Conservation (phyloP, 2,113 vertebrate species). For the Oplegnathus fasciatus region DNA sequence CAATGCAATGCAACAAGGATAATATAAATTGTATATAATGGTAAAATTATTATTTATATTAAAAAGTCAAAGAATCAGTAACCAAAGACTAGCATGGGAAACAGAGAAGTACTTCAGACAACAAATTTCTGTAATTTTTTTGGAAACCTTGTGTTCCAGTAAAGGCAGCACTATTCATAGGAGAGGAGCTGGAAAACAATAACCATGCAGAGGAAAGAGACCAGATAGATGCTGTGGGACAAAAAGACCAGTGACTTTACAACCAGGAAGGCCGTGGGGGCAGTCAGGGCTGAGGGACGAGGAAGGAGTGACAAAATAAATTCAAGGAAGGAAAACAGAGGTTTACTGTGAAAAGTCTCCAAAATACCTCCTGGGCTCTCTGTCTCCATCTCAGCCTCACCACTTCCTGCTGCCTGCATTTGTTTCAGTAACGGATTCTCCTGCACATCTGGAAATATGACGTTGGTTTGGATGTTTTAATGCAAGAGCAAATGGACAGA, state of each 20-base stretch:
- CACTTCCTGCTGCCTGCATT: conserved; percentile 77
- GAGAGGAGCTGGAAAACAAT: conserved; percentile 45
- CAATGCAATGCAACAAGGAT: not conserved
- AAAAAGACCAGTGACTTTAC: conserved; percentile 41
- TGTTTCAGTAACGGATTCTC: conserved; percentile 82
- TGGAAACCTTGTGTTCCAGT: not conserved
- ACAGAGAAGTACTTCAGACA: conserved; percentile 35
- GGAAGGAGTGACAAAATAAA: conserved; percentile 43
- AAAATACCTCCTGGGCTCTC: conserved; percentile 85
- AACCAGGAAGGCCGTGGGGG: conserved; percentile 37
- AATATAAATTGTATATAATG: not conserved
- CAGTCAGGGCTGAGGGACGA: conserved; percentile 27
- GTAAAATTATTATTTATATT: not conserved
- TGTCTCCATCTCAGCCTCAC: conserved; percentile 76
- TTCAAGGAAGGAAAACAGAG: conserved; percentile 42
- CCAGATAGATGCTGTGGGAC: conserved; percentile 40
- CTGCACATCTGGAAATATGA: conserved; percentile 85
- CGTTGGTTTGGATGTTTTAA: conserved; percentile 61
- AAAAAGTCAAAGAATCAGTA: not conserved
- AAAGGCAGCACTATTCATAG: conserved; percentile 23
- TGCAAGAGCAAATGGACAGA: conserved; percentile 42
- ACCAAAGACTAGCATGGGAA: not conserved
- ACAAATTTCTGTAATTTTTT: conserved; percentile 20
- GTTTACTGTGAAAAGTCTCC: conserved; percentile 60
- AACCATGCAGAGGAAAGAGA: conserved; percentile 67